Evolutionary conservation across 2,113 vertebrate species (phyloP), one percentile per base, ranked within the genome.

Genomic region (Periophthalmodon schlosseri): DNA sequence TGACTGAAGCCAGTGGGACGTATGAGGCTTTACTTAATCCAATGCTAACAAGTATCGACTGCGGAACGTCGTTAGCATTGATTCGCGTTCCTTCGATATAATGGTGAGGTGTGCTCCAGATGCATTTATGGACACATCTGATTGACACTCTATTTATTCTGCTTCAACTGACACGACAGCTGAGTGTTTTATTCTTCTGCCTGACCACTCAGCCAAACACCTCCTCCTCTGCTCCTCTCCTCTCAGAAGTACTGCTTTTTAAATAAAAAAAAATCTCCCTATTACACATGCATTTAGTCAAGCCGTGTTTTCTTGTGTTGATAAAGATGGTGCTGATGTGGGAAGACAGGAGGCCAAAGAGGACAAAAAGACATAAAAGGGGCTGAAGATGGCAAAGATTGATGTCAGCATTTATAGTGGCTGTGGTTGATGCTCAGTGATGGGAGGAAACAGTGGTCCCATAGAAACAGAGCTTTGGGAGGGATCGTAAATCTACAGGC

Each of bases 401-500:
- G 89, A 90, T 88, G 82, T 67, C n/a, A n/a, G 61, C 13, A 80
- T 80, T 90, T 87, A 80, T 87, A 76, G 76, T 64, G 66, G 73
- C 90, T 92, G 86, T 79, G 87, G 87, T 86, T 81, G 87, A 91
- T 83, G 90, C 80, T 64, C 74, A 63, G 52, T 85, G 90, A 92
- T 88, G 86, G 86, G 87, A 87, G 76, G 88, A 89, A 89, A 83
- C 86, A 81, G 68, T 79, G 86, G 79, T 79, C 72, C 69, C 50
- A 71, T 70, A 84, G 88, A 90, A 90, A 86, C 88, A 86, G 64
- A 68, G 85, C 83, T 84, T 85, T 87, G 74, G 78, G 74, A 69
- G 71, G 87, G 75, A 89, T 85, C 79, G 87, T 94, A 93, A 93
- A 93, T 93, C 89, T 84, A 79, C 89, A 84, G 81, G 63, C 56